These are phyloP conservation scores for Lepidurus packardi DNA, from an alignment of 1,140 invertebrate species.

Conservation along the genomic window DNA sequence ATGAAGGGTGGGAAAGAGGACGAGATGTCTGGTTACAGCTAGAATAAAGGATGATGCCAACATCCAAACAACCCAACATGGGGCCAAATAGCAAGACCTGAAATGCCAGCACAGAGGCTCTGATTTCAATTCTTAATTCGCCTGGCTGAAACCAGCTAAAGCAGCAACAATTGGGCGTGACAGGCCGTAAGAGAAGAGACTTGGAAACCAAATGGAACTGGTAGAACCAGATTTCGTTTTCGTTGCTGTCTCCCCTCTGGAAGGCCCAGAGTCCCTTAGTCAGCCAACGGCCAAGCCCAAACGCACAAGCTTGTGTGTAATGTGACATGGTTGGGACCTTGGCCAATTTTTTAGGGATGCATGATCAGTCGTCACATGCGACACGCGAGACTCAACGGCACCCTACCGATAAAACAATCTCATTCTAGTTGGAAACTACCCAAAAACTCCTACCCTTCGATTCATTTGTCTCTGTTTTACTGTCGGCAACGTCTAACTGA, in stretches of 20 bases:
- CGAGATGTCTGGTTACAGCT: too few species aligned
- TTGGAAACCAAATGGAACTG: not conserved
- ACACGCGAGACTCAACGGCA: conserved; percentile 1
- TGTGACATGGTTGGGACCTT: not conserved
- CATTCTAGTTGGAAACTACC: not conserved
- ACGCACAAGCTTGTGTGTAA: too few species aligned
- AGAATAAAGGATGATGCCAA: not conserved
- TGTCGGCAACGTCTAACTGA: not conserved
- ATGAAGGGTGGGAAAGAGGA: too few species aligned
- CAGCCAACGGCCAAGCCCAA: too few species aligned
- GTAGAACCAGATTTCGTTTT: not conserved
- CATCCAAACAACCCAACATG: not conserved
- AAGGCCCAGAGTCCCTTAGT: too few species aligned
- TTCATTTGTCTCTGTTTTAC: not conserved
- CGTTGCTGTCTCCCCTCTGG: too few species aligned
- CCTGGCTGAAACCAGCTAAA: not conserved
- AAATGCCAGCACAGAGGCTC: not conserved
- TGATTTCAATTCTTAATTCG: not conserved
- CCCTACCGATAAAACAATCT: not conserved
- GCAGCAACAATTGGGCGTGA: not conserved
- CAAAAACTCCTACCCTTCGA: not conserved
- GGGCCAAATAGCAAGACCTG: not conserved
- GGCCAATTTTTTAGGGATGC: not conserved
- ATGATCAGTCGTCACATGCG: not conserved
- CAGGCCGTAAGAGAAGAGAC: not conserved